A percentile compares a stretch with the other conserved stretches of the same genome.
Evolutionary conservation across 2,113 vertebrate species (phyloP).

Genomic region (Columba janthina): DNA sequence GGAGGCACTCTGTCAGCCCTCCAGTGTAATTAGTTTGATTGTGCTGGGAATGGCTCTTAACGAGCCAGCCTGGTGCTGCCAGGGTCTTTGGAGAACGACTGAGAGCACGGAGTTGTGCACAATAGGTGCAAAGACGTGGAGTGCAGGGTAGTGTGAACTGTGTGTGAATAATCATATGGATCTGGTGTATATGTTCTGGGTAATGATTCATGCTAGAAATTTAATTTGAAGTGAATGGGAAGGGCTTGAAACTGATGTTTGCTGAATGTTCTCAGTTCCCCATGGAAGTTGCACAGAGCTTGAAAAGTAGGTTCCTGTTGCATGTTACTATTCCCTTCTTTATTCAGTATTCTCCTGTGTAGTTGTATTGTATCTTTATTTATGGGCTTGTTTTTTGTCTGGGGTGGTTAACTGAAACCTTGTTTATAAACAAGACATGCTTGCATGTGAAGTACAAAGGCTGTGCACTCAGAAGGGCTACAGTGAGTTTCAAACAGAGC

Average conservation of each 20-base stretch:
- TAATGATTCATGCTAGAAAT: background rate
- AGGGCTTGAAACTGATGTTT: background rate
- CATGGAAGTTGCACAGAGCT: background rate
- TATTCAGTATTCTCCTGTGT: background rate
- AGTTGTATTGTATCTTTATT: slow-evolving; percentile 1
- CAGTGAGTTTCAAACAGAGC: background rate
- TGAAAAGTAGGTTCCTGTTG: background rate
- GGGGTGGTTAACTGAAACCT: background rate
- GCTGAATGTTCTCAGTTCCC: background rate
- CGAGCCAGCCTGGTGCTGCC: background rate
- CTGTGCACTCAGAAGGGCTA: background rate
- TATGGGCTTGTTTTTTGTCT: background rate
- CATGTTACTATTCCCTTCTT: background rate
- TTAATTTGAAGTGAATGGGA: background rate
- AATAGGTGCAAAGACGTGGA: background rate
- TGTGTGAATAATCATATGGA: background rate
- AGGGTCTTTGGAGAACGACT: background rate
- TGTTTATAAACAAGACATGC: background rate
- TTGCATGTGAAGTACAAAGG: background rate
- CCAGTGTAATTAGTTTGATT: background rate
- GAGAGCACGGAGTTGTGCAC: background rate
- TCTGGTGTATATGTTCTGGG: background rate
- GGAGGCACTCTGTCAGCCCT: background rate
- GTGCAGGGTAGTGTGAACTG: background rate
- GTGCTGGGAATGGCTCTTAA: background rate